Percentiles rank a stretch among this genome's conserved stretches.
phyloP scores from a whole-genome alignment of 2,113 vertebrate species.

The Sapayoa aenigma region DNA sequence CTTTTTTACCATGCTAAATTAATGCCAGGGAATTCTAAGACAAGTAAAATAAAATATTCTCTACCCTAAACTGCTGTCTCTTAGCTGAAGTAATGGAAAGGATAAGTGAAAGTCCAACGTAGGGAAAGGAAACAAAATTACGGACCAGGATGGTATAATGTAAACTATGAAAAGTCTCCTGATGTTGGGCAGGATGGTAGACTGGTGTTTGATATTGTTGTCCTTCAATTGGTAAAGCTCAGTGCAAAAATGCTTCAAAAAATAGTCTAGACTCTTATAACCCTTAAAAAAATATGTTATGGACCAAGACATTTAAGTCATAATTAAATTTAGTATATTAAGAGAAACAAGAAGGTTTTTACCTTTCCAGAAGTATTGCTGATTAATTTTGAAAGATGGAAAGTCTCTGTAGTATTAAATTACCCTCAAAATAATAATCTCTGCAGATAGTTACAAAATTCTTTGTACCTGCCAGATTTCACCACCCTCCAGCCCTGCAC shows the following conservation, averaged over 20 bases:
- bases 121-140: neutral
- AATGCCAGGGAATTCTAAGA: neutral
- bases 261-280: neutral
- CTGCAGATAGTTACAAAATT: neutral
- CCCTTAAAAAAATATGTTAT: neutral
- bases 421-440: neutral
- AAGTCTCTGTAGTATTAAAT: neutral
- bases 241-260: neutral
- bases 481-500: neutral
- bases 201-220: neutral
- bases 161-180: neutral
- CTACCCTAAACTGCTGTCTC: neutral
- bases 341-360: neutral
- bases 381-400: neutral
- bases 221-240: neutral
- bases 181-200: neutral
- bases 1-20: neutral
- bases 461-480: neutral
- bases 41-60: neutral
- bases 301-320: neutral
- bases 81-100: neutral
- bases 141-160: neutral
- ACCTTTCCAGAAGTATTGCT: neutral
- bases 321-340: neutral
- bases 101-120: neutral